These are phyloP conservation scores for Mellilla xanthometata DNA, from an alignment of 2,888 invertebrate genomes.

Conservation along the genomic window DNA sequence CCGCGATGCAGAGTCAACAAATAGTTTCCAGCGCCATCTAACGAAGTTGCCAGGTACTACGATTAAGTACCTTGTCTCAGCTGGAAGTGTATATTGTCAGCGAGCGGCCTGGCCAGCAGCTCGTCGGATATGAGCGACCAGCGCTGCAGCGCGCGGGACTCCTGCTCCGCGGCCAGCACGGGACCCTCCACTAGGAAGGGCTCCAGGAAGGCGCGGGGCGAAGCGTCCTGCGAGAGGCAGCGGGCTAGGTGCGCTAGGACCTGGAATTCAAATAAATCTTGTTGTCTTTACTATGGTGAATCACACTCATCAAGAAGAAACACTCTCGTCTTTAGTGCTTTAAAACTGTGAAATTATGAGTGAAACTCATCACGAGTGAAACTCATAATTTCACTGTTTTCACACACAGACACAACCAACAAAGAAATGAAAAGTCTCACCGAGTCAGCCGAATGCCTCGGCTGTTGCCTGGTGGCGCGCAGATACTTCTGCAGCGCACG, in stretches of 20 bases:
- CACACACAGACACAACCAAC: too few species aligned
- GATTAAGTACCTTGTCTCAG: constrained; percentile 89
- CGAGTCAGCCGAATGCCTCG: constrained; percentile 96
- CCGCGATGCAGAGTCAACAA: too few species aligned
- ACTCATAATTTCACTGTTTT: too few species aligned
- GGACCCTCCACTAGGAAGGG: constrained; percentile 94
- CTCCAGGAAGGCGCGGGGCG: constrained; percentile 97
- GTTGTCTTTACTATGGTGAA: too few species aligned
- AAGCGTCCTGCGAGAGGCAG: constrained; percentile 96
- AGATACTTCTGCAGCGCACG: constrained; percentile 98
- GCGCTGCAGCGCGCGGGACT: constrained; percentile 91
- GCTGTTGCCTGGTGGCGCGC: constrained; percentile 97
- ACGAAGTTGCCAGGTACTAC: too few species aligned
- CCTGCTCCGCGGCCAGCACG: constrained; percentile 92
- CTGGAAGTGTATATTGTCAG: constrained; percentile 93
- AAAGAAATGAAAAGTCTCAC: constrained; percentile 52
- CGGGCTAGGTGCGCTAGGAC: constrained; percentile 93
- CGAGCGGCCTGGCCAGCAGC: constrained; percentile 92
- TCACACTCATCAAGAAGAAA: too few species aligned
- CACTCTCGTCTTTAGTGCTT: too few species aligned
- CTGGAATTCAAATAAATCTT: constrained; percentile 40
- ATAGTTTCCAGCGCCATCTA: too few species aligned
- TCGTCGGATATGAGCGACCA: constrained; percentile 98
- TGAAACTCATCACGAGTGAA: too few species aligned
- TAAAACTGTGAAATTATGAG: too few species aligned